Evolutionary conservation across 2,113 vertebrate genomes (phyloP).

Genomic region (Lucifuga dentata): DNA sequence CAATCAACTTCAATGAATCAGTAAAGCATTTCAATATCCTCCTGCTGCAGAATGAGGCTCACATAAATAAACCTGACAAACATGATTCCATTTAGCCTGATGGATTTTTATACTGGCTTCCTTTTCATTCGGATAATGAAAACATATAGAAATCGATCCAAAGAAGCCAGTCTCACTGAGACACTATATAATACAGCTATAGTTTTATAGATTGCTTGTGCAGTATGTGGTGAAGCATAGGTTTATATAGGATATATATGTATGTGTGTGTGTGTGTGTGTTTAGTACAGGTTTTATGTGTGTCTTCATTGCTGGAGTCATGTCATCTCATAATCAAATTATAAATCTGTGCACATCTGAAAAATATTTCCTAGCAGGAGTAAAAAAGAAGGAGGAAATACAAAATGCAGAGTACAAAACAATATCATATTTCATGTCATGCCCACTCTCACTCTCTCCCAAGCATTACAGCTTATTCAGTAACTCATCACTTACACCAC

Average conservation of each 20-base stretch:
- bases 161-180: constrained; percentile 44
- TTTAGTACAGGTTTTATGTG: too few species aligned
- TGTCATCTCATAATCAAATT: constrained; percentile 22
- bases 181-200: constrained; percentile 33
- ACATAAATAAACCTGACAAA: constrained; percentile 70
- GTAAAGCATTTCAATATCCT: constrained; percentile 67
- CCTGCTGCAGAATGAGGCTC: constrained; percentile 30
- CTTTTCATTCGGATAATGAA: constrained; percentile 70
- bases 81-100: constrained; percentile 70
- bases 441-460: constrained; percentile 14
- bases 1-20: constrained; percentile 60
- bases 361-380: constrained; percentile 15
- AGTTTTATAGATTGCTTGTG: constrained; percentile 22
- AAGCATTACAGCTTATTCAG: constrained; percentile 46
- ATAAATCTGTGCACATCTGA: constrained; percentile 21
- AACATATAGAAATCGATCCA: constrained; percentile 70
- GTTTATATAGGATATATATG: constrained; percentile 7
- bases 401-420: constrained; percentile 15
- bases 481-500: constrained; percentile 29
- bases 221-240: background rate
- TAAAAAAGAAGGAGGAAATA: constrained; percentile 32
- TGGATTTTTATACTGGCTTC: constrained; percentile 59
- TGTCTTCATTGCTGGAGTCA: too few species aligned
- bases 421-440: constrained; percentile 47
- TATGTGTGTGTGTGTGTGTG: constrained; percentile 50